These are phyloP conservation scores for Aphaenogaster rudis DNA, from an alignment of 1,140 invertebrate species.

Conservation along the genomic window DNA sequence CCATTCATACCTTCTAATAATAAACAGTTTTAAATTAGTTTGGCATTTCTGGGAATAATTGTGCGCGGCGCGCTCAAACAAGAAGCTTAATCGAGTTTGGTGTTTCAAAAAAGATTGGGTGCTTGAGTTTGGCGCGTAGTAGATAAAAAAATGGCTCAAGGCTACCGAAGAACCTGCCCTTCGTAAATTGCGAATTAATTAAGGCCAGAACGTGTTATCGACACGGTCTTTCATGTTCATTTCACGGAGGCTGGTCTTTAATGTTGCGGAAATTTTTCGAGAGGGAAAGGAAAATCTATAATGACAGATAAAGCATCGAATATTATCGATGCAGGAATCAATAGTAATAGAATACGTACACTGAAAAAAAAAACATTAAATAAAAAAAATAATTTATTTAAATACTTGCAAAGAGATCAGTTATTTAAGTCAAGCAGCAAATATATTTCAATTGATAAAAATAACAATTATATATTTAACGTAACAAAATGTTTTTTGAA, in stretches of 20 bases:
- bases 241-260: conserved; percentile 41
- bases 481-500: no score
- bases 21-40: conserved; percentile 74
- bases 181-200: conserved; percentile 61
- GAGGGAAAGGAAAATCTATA: conserved; percentile 30
- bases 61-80: neutral
- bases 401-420: no score
- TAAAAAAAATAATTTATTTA: no score
- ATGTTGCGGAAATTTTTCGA: conserved; percentile 53
- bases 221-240: conserved; percentile 56
- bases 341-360: conserved; percentile 40
- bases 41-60: conserved; percentile 66
- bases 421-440: no score
- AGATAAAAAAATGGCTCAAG: conserved; percentile 61
- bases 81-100: conserved; percentile 70
- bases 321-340: conserved; percentile 43
- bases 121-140: neutral
- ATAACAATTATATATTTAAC: no score
- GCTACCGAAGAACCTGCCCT: conserved; percentile 32
- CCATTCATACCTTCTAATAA: conserved; percentile 53
- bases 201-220: conserved; percentile 58
- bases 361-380: no score
- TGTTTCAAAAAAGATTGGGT: conserved; percentile 50
- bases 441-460: no score
- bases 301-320: conserved; percentile 20